Evolutionary conservation across 2,797 vertebrate species (phyloP).

Genomic region (Mergus octosetaceus): DNA sequence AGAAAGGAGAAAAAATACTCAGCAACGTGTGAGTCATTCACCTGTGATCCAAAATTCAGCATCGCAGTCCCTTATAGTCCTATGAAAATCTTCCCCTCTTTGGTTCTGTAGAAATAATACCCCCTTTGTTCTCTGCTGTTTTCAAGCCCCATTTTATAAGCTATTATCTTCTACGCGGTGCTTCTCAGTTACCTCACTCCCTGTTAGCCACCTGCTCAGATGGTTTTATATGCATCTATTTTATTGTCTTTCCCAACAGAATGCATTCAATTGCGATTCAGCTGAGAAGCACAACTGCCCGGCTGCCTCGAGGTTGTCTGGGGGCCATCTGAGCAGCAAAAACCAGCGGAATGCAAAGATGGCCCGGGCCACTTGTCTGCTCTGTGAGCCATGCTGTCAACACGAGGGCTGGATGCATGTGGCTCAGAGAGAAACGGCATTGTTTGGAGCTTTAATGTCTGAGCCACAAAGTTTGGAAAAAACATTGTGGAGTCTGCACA

Average conservation of each 20-base stretch:
- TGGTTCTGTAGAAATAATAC: not conserved
- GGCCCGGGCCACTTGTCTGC: rapidly evolving
- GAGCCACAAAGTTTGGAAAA: not conserved
- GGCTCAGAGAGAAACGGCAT: not conserved
- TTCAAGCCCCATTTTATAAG: not conserved
- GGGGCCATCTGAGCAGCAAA: not conserved
- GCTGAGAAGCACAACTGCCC: not conserved
- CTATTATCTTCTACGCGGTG: not conserved
- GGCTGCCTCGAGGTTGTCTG: not conserved
- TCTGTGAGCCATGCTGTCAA: not conserved
- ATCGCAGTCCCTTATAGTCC: not conserved
- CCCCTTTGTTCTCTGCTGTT: not conserved
- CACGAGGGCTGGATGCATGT: not conserved
- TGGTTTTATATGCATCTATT: not conserved
- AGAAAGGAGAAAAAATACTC: not conserved
- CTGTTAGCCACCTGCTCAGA: not conserved
- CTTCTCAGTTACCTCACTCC: not conserved
- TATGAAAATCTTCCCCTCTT: not conserved
- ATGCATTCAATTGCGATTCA: not conserved
- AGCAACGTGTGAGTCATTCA: not conserved
- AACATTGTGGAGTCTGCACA: not conserved
- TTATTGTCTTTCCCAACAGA: not conserved
- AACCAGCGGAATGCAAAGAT: not conserved
- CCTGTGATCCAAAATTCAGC: slow-evolving; percentile 6
- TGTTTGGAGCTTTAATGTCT: not conserved